A percentile compares a stretch with the other conserved stretches of the same genome.
phyloP scores from a whole-genome alignment of 2,797 vertebrate genomes.

The Leuciscus waleckii region DNA sequence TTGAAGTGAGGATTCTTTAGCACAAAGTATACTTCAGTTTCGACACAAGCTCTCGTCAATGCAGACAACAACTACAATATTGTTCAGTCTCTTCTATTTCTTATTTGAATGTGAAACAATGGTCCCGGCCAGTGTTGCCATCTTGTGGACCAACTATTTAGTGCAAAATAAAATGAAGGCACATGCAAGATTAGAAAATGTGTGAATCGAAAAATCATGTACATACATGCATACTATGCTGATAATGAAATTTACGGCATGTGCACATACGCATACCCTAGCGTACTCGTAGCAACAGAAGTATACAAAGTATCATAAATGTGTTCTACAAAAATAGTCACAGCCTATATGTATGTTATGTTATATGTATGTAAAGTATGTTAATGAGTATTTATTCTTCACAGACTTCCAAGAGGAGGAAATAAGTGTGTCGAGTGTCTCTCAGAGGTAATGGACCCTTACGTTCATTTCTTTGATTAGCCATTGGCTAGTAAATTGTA shows the following conservation, averaged over 20 bases:
- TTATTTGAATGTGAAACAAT: neutral
- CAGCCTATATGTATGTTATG: neutral
- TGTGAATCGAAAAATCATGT: neutral
- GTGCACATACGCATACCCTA: neutral
- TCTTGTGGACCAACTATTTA: neutral
- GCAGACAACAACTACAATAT: neutral
- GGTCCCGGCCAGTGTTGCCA: neutral
- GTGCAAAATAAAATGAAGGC: neutral
- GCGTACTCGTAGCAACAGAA: neutral
- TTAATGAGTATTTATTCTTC: slow-evolving; percentile 53
- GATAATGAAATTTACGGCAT: neutral
- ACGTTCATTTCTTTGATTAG: slow-evolving; percentile 78
- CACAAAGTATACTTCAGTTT: neutral
- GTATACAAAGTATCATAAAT: neutral
- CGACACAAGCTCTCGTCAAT: neutral
- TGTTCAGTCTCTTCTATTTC: neutral
- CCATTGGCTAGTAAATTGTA: neutral
- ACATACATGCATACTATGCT: neutral
- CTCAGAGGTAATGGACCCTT: slow-evolving; percentile 85
- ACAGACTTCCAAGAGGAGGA: slow-evolving; percentile 75
- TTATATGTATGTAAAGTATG: neutral
- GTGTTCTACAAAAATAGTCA: neutral
- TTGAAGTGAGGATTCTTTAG: slow-evolving; percentile 79
- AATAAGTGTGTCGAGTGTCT: slow-evolving; percentile 94
- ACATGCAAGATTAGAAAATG: neutral